Evolutionary conservation across 2,888 invertebrate species (phyloP), one percentile per base, ranked within the genome.

Genomic region (Cryptocephalus moraei): DNA sequence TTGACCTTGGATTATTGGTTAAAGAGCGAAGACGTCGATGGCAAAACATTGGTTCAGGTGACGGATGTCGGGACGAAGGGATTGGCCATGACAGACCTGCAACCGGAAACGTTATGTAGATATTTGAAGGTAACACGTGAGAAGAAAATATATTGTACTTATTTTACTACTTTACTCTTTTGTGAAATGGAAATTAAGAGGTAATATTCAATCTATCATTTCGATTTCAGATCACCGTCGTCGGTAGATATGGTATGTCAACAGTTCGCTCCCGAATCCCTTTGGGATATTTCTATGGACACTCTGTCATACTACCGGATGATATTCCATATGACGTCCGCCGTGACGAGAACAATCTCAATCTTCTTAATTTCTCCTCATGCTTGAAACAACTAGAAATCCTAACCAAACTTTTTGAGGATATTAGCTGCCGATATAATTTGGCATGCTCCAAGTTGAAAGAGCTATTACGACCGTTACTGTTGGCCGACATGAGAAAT

Each of bases 261-360:
- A 86, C 91, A 0, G 87, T 90, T 46, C 82, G 90, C 57, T 91
- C 91, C 62, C 84, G 88, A 72, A 91, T 94, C 53, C 91, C 93
- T 0, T 74, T 93, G 34, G 94, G 93, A n/a, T 85, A 86, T 70
- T 94, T 93, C 71, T 94, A 90, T 66, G 94, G 94, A 0, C 92
- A 93, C 68, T 80, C 90, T 38, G 82, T 88, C 2, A 80, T 89
- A 48, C 74, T 91, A 43, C 74, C 75, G 0, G 75, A 75, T 46
- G 75, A 76, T 62, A 66, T 74, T 51, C 72, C 73, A 13, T 63
- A 64, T 1, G 73, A 74, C 44, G 22, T 22, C 6, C 22, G 22
- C 6, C 22, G 22, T 6, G 22, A 22, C 6, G 22, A 22, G 22
- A 22, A 22, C 6, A 22, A 22, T 22, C 22, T 22, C 22, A 6